Evolutionary conservation across 2,797 vertebrate species (phyloP).

Genomic region (Perodicticus potto): DNA sequence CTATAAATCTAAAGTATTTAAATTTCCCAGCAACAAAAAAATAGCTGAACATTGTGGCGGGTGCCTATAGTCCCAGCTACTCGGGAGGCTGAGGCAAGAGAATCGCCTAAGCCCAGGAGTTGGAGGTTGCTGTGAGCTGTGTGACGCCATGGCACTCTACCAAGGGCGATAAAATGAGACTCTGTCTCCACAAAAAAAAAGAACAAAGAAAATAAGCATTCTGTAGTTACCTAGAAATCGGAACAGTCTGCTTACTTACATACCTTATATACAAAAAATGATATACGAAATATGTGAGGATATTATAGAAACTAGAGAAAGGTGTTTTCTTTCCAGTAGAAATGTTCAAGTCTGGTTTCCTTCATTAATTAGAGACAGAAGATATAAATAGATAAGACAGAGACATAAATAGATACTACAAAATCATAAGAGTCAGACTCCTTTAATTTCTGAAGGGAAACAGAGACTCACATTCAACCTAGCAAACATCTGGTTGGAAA

Average conservation of each 20-base stretch:
- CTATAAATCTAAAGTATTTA: neutral
- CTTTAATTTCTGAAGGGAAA: slow-evolving; percentile 15
- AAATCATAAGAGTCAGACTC: neutral
- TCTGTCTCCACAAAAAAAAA: too few relatives aligned
- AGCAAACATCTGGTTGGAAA: slow-evolving; percentile 56
- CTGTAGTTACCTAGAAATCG: slow-evolving; percentile 13
- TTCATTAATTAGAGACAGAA: slow-evolving; percentile 48
- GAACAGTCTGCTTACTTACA: neutral
- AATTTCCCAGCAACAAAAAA: neutral
- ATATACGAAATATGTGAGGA: neutral
- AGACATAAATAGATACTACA: neutral
- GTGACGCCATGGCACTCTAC: too few relatives aligned
- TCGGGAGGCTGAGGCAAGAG: too few relatives aligned
- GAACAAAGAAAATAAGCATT: neutral
- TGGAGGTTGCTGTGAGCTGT: too few relatives aligned
- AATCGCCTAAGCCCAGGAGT: too few relatives aligned
- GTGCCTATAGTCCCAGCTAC: too few relatives aligned
- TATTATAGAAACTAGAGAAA: neutral
- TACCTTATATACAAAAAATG: neutral
- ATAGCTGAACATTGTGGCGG: too few relatives aligned
- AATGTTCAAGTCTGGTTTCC: slow-evolving; percentile 10
- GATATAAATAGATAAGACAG: neutral
- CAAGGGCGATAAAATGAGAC: too few relatives aligned
- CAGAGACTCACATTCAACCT: neutral
- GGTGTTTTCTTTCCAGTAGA: neutral